These are phyloP conservation scores for Heterotilapia buettikoferi DNA, from an alignment of 2,113 vertebrate species.

Conservation along the genomic window DNA sequence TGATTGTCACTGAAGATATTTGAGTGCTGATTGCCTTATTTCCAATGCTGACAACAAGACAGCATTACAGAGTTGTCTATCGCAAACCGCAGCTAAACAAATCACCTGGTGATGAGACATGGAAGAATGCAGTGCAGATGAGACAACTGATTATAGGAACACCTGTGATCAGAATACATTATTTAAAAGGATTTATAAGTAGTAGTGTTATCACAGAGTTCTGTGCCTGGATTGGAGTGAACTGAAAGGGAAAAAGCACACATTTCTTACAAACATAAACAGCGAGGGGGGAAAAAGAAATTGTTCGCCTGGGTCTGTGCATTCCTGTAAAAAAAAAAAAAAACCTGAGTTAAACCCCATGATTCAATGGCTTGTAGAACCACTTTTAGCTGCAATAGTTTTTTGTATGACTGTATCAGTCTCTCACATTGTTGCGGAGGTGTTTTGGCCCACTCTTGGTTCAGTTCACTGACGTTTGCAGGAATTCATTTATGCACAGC, in stretches of 20 bases:
- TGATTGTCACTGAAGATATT: slow-evolving; percentile 4
- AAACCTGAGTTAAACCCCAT: neutral
- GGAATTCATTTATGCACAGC: neutral
- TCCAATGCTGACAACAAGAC: slow-evolving; percentile 14
- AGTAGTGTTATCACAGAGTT: neutral
- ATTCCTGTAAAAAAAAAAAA: neutral
- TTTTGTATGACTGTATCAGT: neutral
- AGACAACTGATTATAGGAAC: slow-evolving; percentile 22
- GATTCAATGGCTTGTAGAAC: neutral
- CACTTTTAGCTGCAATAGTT: neutral
- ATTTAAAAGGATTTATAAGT: slow-evolving; percentile 33
- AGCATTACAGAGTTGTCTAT: slow-evolving; percentile 32
- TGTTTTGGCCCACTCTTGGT: neutral
- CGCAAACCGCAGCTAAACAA: slow-evolving; percentile 10
- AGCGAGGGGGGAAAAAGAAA: neutral
- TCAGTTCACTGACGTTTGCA: neutral
- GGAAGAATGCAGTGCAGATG: slow-evolving; percentile 15
- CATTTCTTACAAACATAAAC: neutral
- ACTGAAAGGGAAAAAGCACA: neutral
- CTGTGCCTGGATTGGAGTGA: neutral
- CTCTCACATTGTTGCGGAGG: neutral
- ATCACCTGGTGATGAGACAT: slow-evolving; percentile 19
- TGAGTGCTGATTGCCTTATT: neutral
- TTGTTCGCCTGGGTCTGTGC: neutral
- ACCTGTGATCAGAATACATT: slow-evolving; percentile 28